Base-by-base conservation (phyloP, 2,113 vertebrate genomes). In the Dicentrarchus labrax region DNA sequence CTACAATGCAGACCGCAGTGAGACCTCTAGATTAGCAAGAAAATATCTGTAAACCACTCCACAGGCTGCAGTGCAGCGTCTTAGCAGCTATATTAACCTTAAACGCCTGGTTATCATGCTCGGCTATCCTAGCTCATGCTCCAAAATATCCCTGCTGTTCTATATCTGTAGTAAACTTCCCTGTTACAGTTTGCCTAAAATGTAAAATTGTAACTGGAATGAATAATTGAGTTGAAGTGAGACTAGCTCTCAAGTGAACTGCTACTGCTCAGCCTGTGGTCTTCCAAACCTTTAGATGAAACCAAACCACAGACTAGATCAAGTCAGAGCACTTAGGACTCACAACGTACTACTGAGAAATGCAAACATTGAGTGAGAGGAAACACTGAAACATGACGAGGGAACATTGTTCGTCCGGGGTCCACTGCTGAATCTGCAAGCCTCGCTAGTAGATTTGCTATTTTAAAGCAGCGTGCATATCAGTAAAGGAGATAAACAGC, bases 281-380 rank as follows among this genome's bases (percentile, higher is more conserved):
- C 41, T 41, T 78, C 59, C 71, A 57, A 76, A 59, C 50, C 41
- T 65, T 69, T 15, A 77, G 64, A 67, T 51, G 39, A 76, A 71
- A 77, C 75, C 66, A 41, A 76, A 78, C 77, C 85, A 65, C 80
- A 82, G 81, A 80, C 74, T 39, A 82, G 80, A 86, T 71, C 60
- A 36, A 80, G 79, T 4, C n/a, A 85, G 53, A 88, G 87, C 92
- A 92, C 89, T 91, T 89, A 82, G 56, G 83, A 81, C 76, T 83
- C 72, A 83, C 88, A 53, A 64, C 59, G 65, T 90, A 94, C 93
- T 93, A 92, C 92, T 93, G 92, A 93, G 51, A 77, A 80, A 88
- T 48, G 72, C 76, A 88, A 88, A 86, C 78, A 76, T 41, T 72
- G 78, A 84, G 80, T 53, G 12, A 60, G 51, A 82, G 71, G 60